Conservation (phyloP, 1,140 invertebrate species). For the Aphis craccivora region DNA sequence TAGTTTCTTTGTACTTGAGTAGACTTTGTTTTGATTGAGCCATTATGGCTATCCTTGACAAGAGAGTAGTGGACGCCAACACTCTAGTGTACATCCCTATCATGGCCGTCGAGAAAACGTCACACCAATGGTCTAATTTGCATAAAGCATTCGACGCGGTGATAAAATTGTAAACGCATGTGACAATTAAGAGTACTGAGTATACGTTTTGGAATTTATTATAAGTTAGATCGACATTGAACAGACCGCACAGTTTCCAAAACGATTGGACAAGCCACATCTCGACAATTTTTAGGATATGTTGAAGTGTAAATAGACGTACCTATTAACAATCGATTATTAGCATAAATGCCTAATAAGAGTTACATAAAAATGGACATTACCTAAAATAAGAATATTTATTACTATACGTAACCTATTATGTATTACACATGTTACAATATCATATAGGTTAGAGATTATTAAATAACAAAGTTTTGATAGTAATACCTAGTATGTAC, state of each 20-base stretch:
- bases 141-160: background rate
- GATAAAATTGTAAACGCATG: background rate
- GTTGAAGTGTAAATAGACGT: background rate
- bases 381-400: background rate
- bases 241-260: constrained; percentile 9
- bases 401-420: background rate
- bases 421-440: background rate
- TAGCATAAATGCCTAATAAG: background rate
- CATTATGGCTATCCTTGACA: background rate
- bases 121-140: background rate
- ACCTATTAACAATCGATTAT: background rate
- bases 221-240: background rate
- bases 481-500: background rate
- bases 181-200: background rate
- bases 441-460: background rate
- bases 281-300: background rate
- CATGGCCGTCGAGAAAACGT: background rate
- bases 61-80: background rate
- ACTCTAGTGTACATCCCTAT: background rate
- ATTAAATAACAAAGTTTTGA: background rate
- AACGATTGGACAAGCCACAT: constrained; percentile 11
- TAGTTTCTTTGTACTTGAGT: background rate
- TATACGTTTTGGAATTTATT: constrained; percentile 1
- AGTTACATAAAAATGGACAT: background rate
- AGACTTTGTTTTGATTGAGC: background rate